Evolutionary conservation across 2,888 invertebrate species (phyloP).

Genomic region (Dyspetes luteomarginatus): DNA sequence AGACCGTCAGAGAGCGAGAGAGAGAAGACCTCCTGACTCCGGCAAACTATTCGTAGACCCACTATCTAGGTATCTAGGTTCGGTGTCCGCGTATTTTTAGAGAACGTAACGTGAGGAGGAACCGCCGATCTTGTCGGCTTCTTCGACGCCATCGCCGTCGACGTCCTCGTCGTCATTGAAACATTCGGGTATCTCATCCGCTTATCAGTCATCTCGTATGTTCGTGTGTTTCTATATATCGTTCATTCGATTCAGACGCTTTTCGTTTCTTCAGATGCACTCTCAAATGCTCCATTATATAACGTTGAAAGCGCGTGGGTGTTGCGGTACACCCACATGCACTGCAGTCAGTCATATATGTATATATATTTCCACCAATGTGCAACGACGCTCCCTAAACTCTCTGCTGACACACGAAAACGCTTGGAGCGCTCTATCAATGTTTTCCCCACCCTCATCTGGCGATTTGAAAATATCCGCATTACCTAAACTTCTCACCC

Average conservation of each 20-base stretch:
- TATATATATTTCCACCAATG: conserved; percentile 41
- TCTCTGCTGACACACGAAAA: conserved; percentile 37
- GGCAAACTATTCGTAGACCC: conserved; percentile 81
- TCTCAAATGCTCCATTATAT: conserved; percentile 32
- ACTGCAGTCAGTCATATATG: neutral
- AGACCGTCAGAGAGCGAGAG: conserved; percentile 11
- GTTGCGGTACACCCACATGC: neutral
- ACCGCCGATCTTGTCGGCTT: conserved; percentile 68
- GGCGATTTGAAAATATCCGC: conserved; percentile 73
- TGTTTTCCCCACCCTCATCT: conserved; percentile 1
- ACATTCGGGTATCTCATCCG: conserved; percentile 58
- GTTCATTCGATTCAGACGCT: conserved; percentile 5
- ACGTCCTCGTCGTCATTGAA: conserved; percentile 65
- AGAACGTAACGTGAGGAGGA: conserved; percentile 82
- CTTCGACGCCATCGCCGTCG: conserved; percentile 65
- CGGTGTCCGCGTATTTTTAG: conserved; percentile 83
- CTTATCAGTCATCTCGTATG: conserved; percentile 51
- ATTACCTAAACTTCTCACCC: conserved; percentile 60
- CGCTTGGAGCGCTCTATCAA: conserved; percentile 8
- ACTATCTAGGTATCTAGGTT: conserved; percentile 84
- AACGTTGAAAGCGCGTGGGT: conserved; percentile 50
- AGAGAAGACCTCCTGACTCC: conserved; percentile 68
- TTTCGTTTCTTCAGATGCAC: neutral
- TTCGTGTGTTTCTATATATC: neutral
- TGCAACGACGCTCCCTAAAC: neutral